A percentile compares a stretch with the other conserved stretches of the same genome.
Evolutionary conservation across 2,113 vertebrate genomes (phyloP).

Genomic region (Lepus americanus): DNA sequence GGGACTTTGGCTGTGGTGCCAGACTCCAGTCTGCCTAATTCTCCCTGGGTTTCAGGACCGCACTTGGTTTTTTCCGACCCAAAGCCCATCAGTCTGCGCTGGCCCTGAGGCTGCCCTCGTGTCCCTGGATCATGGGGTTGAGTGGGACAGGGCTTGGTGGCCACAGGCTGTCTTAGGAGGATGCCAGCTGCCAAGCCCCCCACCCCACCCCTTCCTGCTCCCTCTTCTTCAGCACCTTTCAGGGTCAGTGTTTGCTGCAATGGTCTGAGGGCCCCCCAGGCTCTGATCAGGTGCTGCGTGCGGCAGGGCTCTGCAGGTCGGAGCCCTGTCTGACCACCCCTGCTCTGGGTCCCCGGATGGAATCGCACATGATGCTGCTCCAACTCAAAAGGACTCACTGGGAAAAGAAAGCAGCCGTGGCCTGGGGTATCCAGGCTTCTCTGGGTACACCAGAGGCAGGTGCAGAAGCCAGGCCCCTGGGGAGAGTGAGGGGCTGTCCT

Average conservation of each 20-base stretch:
- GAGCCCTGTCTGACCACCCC: background rate
- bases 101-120: background rate
- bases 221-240: background rate
- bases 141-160: background rate
- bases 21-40: background rate
- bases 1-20: too few species aligned
- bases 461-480: background rate
- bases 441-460: background rate
- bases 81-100: accelerated
- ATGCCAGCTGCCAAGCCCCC: accelerated
- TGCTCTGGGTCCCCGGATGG: background rate
- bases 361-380: background rate
- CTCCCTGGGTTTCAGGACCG: background rate
- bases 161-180: background rate
- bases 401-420: background rate
- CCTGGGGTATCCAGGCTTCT: background rate
- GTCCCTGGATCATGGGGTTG: background rate
- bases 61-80: background rate
- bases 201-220: too few species aligned
- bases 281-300: background rate
- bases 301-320: background rate
- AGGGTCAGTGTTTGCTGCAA: too few species aligned
- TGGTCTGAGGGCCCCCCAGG: background rate
- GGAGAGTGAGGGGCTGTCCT: too few species aligned
- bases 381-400: background rate